Evolutionary conservation across 2,797 vertebrate species (phyloP).

Genomic region (Diplodus sargus): DNA sequence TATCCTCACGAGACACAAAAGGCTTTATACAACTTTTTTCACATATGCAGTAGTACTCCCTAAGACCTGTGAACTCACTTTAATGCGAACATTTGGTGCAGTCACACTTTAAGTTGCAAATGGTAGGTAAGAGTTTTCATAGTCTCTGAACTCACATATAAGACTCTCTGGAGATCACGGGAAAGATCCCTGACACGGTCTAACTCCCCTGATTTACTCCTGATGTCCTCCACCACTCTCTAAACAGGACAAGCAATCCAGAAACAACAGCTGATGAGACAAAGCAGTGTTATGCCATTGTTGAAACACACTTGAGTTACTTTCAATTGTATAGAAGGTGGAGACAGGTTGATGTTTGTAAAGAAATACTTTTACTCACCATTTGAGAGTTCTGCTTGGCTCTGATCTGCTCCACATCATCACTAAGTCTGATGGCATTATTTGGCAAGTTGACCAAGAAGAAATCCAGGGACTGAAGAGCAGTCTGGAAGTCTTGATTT

Average conservation of each 20-base stretch:
- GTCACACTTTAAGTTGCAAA: too few relatives aligned
- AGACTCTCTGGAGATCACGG: constrained; percentile 85
- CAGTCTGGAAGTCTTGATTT: constrained; percentile 90
- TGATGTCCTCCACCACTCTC: constrained; percentile 90
- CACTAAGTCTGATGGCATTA: constrained; percentile 83
- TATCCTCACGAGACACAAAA: too few relatives aligned
- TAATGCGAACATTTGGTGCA: too few relatives aligned
- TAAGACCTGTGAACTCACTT: too few relatives aligned
- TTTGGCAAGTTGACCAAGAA: constrained; percentile 91
- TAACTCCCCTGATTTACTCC: constrained; percentile 87
- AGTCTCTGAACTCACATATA: constrained; percentile 83
- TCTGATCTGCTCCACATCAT: constrained; percentile 84
- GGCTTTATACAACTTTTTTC: too few relatives aligned
- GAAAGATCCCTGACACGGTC: constrained; percentile 81
- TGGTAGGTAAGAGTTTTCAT: neutral
- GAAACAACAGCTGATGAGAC: neutral
- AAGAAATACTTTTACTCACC: constrained; percentile 76
- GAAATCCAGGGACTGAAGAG: constrained; percentile 88
- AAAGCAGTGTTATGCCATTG: neutral
- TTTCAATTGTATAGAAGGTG: neutral
- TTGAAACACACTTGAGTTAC: neutral
- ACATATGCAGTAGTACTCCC: too few relatives aligned
- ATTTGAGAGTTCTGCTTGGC: constrained; percentile 90
- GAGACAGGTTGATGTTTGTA: neutral
- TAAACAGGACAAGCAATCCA: constrained; percentile 50